A percentile compares a stretch with the other conserved stretches of the same genome.
These are phyloP conservation scores for Syngnathus acus DNA, from an alignment of 2,797 vertebrate genomes.

Conservation along the genomic window DNA sequence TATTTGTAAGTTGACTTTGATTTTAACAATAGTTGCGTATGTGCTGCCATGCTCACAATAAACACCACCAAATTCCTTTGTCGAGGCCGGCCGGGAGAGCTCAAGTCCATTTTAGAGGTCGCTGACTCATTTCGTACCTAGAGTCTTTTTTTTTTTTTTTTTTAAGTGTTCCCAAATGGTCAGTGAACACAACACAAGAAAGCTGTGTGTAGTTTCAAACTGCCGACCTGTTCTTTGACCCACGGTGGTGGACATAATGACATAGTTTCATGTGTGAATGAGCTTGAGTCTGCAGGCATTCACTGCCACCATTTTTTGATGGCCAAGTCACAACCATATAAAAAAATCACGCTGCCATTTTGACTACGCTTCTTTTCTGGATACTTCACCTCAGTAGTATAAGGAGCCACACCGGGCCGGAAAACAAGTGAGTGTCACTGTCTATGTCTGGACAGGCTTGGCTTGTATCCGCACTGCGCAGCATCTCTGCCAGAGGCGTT, in stretches of 20 bases:
- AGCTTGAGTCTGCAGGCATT: neutral
- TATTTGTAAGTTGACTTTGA: neutral
- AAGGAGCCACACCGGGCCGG: neutral
- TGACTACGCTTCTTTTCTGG: neutral
- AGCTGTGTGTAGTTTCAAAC: neutral
- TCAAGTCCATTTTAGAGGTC: neutral
- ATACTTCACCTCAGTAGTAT: neutral
- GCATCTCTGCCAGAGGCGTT: constrained; percentile 45
- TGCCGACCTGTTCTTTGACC: constrained; percentile 6
- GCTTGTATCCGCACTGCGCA: constrained; percentile 30
- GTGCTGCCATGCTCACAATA: neutral
- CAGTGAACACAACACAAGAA: neutral
- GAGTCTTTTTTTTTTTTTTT: neutral
- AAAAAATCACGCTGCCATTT: neutral
- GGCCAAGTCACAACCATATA: neutral
- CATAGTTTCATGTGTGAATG: constrained; percentile 7
- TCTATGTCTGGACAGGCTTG: constrained; percentile 23
- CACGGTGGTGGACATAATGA: neutral
- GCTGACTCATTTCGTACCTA: neutral
- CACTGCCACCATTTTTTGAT: neutral
- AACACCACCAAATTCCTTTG: neutral
- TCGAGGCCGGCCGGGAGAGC: neutral
- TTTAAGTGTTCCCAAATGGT: neutral
- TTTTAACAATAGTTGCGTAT: neutral
- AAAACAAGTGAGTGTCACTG: constrained; percentile 15